Percentiles rank a stretch among this genome's conserved stretches.
These are phyloP conservation scores for Caenorhabditis angaria DNA, from an alignment of 2,888 invertebrate species.

Conservation along the genomic window DNA sequence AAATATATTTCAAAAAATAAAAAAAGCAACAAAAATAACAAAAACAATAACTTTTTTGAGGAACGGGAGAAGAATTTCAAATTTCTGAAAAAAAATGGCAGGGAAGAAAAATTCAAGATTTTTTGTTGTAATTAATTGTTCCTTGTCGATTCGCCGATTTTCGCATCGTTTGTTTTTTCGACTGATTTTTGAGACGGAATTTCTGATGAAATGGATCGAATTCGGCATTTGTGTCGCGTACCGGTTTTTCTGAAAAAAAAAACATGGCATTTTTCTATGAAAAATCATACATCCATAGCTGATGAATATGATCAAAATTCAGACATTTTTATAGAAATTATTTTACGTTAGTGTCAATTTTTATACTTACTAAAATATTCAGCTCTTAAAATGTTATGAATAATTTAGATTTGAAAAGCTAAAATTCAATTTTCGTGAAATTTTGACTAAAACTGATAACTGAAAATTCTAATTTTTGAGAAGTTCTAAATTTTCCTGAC, in stretches of 20 bases:
- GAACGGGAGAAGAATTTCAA: no score
- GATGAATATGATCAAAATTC: no score
- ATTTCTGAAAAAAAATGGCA: not conserved
- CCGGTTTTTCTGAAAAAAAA: conserved; percentile 35
- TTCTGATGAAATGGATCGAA: conserved; percentile 53
- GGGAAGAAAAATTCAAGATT: not conserved
- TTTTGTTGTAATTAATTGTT: conserved; percentile 40
- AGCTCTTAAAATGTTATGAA: no score
- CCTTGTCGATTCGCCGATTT: conserved; percentile 41
- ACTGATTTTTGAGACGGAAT: conserved; percentile 28
- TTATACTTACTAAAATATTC: no score
- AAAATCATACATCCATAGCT: no score
- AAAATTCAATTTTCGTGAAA: no score
- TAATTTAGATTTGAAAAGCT: no score
- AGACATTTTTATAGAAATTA: no score
- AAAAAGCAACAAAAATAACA: conserved; percentile 10
- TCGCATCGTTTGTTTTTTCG: conserved; percentile 35
- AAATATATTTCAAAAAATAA: not conserved
- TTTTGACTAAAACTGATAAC: no score
- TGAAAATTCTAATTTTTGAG: no score
- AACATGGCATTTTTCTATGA: not conserved
- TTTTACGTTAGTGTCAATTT: no score
- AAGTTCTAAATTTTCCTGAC: no score
- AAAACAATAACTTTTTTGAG: conserved; percentile 20
- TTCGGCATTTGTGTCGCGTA: conserved; percentile 21